Base-by-base conservation (phyloP, 1,140 invertebrate species). In the Helicoverpa armigera region DNA sequence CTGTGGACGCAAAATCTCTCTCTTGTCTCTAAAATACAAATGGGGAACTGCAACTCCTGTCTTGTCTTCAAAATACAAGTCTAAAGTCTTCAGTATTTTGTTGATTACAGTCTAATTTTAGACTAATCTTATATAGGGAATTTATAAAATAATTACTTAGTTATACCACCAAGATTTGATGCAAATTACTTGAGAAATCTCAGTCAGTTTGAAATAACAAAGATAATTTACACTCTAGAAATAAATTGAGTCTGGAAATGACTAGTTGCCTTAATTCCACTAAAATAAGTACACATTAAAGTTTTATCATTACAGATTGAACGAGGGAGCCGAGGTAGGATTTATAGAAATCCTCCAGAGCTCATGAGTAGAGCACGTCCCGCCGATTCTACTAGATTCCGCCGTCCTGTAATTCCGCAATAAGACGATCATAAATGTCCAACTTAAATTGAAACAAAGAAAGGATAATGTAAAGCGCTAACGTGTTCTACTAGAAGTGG, bases 1-100 rank as follows among this genome's bases (percentile, higher is more conserved):
- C 82, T 80, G 70, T 75, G 58, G 78, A 80, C 82, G 79, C 83
- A 84, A 88, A 91, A 91, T 89, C 86, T 85, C 76, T 83, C 43
- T 63, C 82, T 80, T 84, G 80, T 85, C 75, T 86, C 83, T 86
- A 87, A 89, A 80, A 80, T 74, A 74, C 53, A 16, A 50, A 61
- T 43, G 16, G 29, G 53, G 13, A 31, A 13, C 50, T 51, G 23
- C 60, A 79, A 69, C 79, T 67, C 58, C 23, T 60, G 58, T 60
- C 56, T 60, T 18, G 23, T 60, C 58, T 29, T 23, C 29, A 29
- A 60, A 29, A 60, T 60, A 58, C 1, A 35, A 35, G 35, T 35
- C 35, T 35, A 35, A 35, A 3, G 7, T 2, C 35, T 35, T 35
- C 35, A 35, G 35, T 35, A 7, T 35, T 35, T 35, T 7, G 35